Evolutionary conservation across 2,797 vertebrate genomes (phyloP).

Genomic region (Cuculus canorus): DNA sequence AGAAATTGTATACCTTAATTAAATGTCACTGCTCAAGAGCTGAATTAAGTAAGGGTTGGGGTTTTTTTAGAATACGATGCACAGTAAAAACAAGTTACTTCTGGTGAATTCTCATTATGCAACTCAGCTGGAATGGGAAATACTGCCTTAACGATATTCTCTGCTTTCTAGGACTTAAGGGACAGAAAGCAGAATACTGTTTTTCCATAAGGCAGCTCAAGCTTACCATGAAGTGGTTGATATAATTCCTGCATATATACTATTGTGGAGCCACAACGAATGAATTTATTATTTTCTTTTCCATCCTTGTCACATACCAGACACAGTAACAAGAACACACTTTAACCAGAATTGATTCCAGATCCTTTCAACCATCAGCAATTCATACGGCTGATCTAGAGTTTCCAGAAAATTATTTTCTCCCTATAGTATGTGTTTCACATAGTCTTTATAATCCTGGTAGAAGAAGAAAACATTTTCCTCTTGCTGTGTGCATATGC

Average conservation of each 20-base stretch:
- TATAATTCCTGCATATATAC: neutral
- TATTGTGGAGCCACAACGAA: neutral
- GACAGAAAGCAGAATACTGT: neutral
- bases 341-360: neutral
- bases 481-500: neutral
- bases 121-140: neutral
- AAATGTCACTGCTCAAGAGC: neutral
- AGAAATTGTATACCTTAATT: neutral
- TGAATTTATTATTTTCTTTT: neutral
- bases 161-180: neutral
- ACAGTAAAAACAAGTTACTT: neutral
- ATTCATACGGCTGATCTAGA: neutral
- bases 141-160: neutral
- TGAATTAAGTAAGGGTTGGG: neutral
- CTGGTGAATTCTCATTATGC: neutral
- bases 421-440: neutral
- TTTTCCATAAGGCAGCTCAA: neutral
- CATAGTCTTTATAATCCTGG: neutral
- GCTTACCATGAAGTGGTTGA: neutral
- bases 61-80: neutral
- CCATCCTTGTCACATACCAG: neutral
- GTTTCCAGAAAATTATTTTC: neutral
- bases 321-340: neutral
- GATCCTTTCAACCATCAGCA: neutral
- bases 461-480: neutral